Evolutionary conservation across 1,140 invertebrate species (phyloP).

Genomic region (Drosophila nigrodunni): DNA sequence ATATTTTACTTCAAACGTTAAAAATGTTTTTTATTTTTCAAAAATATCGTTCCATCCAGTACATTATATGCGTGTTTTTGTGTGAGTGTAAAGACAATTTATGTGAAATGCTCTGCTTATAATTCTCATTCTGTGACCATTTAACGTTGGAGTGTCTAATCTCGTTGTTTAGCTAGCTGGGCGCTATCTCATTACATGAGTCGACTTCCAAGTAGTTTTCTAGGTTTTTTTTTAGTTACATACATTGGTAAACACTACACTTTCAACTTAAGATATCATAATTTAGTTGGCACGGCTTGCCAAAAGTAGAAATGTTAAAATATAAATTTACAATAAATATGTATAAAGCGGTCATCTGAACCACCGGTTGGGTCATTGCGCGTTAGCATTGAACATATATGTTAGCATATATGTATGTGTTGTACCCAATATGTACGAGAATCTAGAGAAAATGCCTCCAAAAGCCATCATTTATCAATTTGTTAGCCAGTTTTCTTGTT

Average conservation of each 20-base stretch:
- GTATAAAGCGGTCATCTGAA: constrained; percentile 58
- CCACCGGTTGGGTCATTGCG: constrained; percentile 22
- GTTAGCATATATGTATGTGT: constrained; percentile 39
- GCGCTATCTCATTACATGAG: constrained; percentile 69
- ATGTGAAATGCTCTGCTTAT: constrained; percentile 74
- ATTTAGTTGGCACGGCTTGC: constrained; percentile 72
- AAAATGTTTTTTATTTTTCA: constrained; percentile 81
- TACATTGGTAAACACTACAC: constrained; percentile 75
- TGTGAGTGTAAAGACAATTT: constrained; percentile 64
- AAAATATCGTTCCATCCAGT: constrained; percentile 78
- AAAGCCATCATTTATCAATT: constrained; percentile 50
- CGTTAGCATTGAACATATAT: constrained; percentile 31
- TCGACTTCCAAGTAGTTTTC: constrained; percentile 49
- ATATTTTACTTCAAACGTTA: constrained; percentile 63
- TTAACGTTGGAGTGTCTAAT: constrained; percentile 45
- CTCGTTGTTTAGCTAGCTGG: constrained; percentile 24
- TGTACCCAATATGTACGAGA: constrained; percentile 71
- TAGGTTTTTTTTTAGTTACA: constrained; percentile 56
- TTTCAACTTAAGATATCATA: constrained; percentile 73
- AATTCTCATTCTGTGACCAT: constrained; percentile 64
- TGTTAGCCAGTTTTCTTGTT: constrained; percentile 34
- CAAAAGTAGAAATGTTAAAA: constrained; percentile 54
- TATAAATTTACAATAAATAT: constrained; percentile 82
- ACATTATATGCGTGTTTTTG: constrained; percentile 57
- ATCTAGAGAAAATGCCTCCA: constrained; percentile 64